Evolutionary conservation across 2,113 vertebrate species (phyloP).

Genomic region (Chloropsis hardwickii): DNA sequence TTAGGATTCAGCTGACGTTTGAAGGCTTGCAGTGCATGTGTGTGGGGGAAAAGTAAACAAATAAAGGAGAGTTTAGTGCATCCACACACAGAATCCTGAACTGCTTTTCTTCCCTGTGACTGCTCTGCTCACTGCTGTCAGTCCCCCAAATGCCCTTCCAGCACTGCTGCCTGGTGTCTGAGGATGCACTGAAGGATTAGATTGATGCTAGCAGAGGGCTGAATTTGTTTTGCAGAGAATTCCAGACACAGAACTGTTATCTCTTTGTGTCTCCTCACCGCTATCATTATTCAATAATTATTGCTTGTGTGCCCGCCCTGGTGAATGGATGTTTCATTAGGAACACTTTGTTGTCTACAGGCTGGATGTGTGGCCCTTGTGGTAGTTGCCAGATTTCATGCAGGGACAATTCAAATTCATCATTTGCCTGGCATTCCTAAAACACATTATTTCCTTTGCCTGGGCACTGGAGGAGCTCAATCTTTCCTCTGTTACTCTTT

Average conservation of each 20-base stretch:
- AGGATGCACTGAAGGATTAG: not conserved
- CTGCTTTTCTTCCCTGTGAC: not conserved
- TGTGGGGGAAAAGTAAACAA: not conserved
- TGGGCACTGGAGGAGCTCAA: not conserved
- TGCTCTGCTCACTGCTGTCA: not conserved
- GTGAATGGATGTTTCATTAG: not conserved
- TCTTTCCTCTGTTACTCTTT: not conserved
- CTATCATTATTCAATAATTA: not conserved
- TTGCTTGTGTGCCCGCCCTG: accelerated
- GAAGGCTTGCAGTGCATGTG: not conserved
- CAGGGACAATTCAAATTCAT: not conserved
- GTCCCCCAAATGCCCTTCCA: not conserved
- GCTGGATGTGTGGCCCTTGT: not conserved
- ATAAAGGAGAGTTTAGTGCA: not conserved
- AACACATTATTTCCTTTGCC: not conserved
- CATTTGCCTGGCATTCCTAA: not conserved
- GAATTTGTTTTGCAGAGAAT: not conserved
- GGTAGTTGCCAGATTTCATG: not conserved
- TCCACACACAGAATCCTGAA: not conserved
- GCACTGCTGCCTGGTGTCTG: not conserved
- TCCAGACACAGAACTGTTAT: not conserved
- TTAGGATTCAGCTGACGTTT: conserved; percentile 33
- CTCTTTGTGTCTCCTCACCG: accelerated
- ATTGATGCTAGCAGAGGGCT: not conserved
- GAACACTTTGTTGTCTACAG: not conserved